Conservation (phyloP, 2,888 invertebrate genomes). For the Marasmarcha lunaedactyla region DNA sequence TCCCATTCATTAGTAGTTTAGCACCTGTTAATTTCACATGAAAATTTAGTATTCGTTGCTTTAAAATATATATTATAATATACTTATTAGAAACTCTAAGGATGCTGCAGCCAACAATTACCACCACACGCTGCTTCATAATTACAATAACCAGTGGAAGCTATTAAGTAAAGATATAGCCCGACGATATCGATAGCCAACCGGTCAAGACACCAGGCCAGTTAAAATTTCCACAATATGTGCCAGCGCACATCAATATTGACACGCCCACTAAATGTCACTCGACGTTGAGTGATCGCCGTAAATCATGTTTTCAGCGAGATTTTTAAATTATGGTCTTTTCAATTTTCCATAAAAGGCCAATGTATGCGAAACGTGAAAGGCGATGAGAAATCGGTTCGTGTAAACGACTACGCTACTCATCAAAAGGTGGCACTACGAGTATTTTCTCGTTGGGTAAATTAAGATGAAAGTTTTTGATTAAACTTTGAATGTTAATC, state of each 20-base stretch:
- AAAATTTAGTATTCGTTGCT: too few species aligned
- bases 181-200: conserved; percentile 28
- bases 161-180: conserved; percentile 41
- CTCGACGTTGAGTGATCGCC: conserved; percentile 16
- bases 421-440: not conserved
- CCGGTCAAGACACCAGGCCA: conserved; percentile 6
- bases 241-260: conserved; percentile 37
- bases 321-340: conserved; percentile 26
- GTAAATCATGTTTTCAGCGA: conserved; percentile 19
- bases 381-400: not conserved
- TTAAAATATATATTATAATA: too few species aligned
- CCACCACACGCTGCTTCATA: too few species aligned
- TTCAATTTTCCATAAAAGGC: conserved; percentile 11
- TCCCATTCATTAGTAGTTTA: too few species aligned
- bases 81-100: too few species aligned
- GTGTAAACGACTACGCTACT: not conserved
- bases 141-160: conserved; percentile 18
- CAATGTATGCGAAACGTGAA: not conserved
- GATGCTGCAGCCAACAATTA: too few species aligned
- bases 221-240: conserved; percentile 17
- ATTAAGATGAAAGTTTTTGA: not conserved
- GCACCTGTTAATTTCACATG: too few species aligned
- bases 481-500: not conserved
- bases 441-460: not conserved
- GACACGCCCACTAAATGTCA: conserved; percentile 46